Evolutionary conservation across 2,113 vertebrate genomes (phyloP).

Genomic region (Andinoacara biseriatus): DNA sequence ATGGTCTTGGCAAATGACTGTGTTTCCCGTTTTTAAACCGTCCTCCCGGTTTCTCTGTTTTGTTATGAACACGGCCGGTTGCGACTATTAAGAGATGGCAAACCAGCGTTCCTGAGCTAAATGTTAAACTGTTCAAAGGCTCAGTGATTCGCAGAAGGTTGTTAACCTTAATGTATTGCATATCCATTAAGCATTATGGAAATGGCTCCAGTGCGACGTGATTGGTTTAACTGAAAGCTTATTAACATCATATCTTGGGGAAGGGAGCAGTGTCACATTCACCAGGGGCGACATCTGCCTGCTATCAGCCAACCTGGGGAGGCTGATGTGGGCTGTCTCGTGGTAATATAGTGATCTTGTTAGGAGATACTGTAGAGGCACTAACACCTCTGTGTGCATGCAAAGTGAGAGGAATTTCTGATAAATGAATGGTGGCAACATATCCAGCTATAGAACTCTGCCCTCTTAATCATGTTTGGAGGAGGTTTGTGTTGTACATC

Average conservation of each 20-base stretch:
- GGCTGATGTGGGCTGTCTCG: constrained; percentile 45
- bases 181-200: constrained; percentile 74
- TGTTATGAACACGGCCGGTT: constrained; percentile 34
- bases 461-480: constrained; percentile 25
- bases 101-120: constrained; percentile 68
- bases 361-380: constrained; percentile 45
- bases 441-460: constrained; percentile 20
- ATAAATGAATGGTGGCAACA: constrained; percentile 37
- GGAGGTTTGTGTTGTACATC: background rate
- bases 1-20: constrained; percentile 30
- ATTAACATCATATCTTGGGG: constrained; percentile 66
- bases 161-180: constrained; percentile 74
- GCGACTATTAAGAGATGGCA: constrained; percentile 46
- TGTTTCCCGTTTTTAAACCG: constrained; percentile 44
- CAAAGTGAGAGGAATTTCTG: constrained; percentile 26
- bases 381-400: constrained; percentile 42
- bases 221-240: constrained; percentile 77
- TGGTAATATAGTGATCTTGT: constrained; percentile 59
- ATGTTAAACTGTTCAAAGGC: constrained; percentile 62
- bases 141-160: constrained; percentile 64
- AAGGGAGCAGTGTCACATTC: constrained; percentile 50
- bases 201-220: constrained; percentile 56
- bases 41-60: constrained; percentile 30
- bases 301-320: constrained; percentile 63
- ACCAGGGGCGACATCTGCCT: constrained; percentile 57